Percentiles rank a stretch among this genome's conserved stretches.
Conservation (phyloP, 2,797 vertebrate genomes). For the Sebastes glaucus region DNA sequence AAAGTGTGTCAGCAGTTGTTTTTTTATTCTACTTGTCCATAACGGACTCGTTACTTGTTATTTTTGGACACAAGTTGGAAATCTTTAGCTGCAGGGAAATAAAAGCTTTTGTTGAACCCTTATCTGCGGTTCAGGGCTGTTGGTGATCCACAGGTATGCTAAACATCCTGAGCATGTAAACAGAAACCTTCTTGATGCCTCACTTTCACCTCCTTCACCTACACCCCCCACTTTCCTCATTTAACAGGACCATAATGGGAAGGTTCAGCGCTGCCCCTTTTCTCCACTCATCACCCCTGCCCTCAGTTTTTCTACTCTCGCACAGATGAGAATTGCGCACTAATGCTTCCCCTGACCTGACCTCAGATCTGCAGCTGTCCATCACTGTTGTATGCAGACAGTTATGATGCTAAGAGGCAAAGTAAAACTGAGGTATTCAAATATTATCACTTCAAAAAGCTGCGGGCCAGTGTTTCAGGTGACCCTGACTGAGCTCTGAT, state of each 20-base stretch:
- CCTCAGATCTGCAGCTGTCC: constrained; percentile 7
- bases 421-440: neutral
- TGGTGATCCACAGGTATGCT: constrained; percentile 49
- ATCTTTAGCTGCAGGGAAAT: neutral
- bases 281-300: neutral
- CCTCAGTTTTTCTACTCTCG: neutral
- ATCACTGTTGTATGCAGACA: neutral
- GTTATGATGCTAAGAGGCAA: neutral
- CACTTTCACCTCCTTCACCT: constrained; percentile 12
- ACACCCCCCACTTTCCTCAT: neutral
- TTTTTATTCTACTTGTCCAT: neutral
- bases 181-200: constrained; percentile 25
- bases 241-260: neutral
- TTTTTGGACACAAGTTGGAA: neutral
- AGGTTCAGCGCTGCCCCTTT: neutral
- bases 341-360: neutral
- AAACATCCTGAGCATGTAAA: constrained; percentile 62
- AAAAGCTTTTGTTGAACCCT: constrained; percentile 2
- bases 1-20: neutral
- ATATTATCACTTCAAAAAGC: too few relatives aligned
- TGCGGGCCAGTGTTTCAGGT: too few relatives aligned
- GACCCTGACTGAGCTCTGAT: too few relatives aligned
- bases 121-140: constrained; percentile 17
- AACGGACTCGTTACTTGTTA: neutral
- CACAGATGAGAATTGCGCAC: neutral